Conservation (phyloP, 2,113 vertebrate species). For the Limnothrissa miodon region DNA sequence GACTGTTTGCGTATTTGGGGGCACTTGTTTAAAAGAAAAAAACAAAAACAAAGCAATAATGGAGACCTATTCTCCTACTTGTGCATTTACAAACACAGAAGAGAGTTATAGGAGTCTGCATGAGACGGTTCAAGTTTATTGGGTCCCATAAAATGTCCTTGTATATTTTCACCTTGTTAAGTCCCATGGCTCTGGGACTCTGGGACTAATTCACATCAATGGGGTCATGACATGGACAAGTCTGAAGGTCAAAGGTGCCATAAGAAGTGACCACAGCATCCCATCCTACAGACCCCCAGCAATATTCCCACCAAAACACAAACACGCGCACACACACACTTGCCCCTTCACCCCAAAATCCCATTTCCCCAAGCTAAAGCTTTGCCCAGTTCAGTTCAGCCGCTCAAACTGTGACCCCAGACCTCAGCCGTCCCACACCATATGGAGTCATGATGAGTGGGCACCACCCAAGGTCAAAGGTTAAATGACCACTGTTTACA, state of each 20-base stretch:
- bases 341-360: not conserved
- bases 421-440: conserved; percentile 17
- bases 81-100: not conserved
- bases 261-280: conserved; percentile 36
- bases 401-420: conserved; percentile 17
- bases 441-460: conserved; percentile 26
- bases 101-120: not conserved
- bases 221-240: conserved; percentile 16
- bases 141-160: conserved; percentile 1
- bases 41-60: no score
- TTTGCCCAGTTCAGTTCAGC: not conserved
- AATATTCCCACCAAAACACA: conserved; percentile 15
- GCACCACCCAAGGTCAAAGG: conserved; percentile 56
- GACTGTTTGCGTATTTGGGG: not conserved
- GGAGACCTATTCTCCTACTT: not conserved
- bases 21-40: not conserved
- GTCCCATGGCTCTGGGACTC: not conserved
- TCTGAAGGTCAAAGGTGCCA: conserved; percentile 36
- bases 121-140: not conserved
- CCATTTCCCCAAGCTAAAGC: conserved; percentile 3
- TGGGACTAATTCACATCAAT: conserved; percentile 33
- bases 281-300: conserved; percentile 16
- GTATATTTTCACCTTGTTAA: not conserved
- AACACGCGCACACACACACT: no score
- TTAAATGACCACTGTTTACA: conserved; percentile 72